phyloP scores from a whole-genome alignment of 30 jellyfish, hydroid and myxozoan genomes.

The Chrysaora quinquecirrha region DNA sequence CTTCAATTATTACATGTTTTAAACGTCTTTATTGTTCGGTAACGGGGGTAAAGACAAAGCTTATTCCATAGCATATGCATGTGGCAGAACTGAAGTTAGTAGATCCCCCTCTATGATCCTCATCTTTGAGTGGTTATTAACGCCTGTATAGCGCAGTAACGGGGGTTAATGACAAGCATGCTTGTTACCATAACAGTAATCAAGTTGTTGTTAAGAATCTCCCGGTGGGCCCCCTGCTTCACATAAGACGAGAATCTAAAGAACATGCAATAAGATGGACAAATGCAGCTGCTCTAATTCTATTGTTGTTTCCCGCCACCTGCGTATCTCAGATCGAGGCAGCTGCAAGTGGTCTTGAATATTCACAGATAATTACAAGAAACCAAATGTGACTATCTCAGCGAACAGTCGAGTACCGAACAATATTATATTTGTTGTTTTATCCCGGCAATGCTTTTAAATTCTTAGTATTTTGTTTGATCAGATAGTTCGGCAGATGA shows the following conservation, averaged over 20 bases:
- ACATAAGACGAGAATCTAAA: slow-evolving; percentile 4
- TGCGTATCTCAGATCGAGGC: slow-evolving; percentile 57
- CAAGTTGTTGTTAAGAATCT: no score
- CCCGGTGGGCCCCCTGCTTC: slow-evolving; percentile 44
- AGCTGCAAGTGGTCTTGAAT: slow-evolving; percentile 52
- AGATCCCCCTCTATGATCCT: no score
- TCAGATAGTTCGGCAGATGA: background rate
- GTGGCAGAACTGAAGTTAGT: no score
- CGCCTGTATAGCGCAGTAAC: no score
- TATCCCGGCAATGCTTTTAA: background rate
- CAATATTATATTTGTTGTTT: slow-evolving; percentile 22
- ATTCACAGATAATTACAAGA: slow-evolving; percentile 15
- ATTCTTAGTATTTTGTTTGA: background rate
- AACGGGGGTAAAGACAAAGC: no score
- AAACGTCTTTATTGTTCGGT: no score
- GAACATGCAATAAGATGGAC: slow-evolving; percentile 37
- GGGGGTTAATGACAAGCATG: no score
- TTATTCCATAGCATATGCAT: no score
- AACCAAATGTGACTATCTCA: slow-evolving; percentile 9
- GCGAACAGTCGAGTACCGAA: slow-evolving; percentile 17
- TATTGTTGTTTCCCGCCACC: slow-evolving; percentile 64
- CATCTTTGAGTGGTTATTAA: no score
- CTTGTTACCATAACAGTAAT: no score
- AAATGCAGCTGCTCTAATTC: slow-evolving; percentile 72
- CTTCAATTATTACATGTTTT: no score